Evolutionary conservation across 2,797 vertebrate genomes (phyloP).

Genomic region (Serranus cabrilla): DNA sequence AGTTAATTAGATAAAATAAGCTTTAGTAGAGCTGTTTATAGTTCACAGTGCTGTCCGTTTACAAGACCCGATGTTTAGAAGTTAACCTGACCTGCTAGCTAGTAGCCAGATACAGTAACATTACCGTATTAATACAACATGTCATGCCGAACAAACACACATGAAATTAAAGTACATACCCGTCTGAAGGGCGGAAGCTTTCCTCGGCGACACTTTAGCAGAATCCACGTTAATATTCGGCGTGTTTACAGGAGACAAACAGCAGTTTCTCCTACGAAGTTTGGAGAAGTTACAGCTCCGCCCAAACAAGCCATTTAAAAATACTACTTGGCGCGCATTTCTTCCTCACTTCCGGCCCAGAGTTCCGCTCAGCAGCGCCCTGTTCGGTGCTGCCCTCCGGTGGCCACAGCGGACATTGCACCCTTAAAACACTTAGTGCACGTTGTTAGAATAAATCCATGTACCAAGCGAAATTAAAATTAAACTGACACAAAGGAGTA

Average conservation of each 20-base stretch:
- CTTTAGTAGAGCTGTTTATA: background rate
- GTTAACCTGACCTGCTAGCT: background rate
- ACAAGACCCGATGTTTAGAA: background rate
- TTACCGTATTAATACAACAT: background rate
- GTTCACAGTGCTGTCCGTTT: background rate
- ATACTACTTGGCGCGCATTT: background rate
- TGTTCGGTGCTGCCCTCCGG: no score
- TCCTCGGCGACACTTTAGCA: background rate
- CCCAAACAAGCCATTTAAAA: background rate
- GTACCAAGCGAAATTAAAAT: no score
- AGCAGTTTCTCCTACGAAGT: accelerated
- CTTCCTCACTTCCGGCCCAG: background rate
- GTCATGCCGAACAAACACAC: background rate
- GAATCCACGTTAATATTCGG: background rate
- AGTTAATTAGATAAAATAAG: background rate
- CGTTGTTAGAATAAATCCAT: no score
- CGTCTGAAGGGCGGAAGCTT: background rate
- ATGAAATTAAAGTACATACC: background rate
- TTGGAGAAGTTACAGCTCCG: accelerated
- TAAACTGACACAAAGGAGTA: no score
- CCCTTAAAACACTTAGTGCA: no score
- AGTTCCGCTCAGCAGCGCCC: no score
- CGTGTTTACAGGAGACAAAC: no score
- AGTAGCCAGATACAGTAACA: background rate
- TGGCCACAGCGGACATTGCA: no score